phyloP scores from a whole-genome alignment of 2,888 invertebrate species.

The Acrobasis consociella region DNA sequence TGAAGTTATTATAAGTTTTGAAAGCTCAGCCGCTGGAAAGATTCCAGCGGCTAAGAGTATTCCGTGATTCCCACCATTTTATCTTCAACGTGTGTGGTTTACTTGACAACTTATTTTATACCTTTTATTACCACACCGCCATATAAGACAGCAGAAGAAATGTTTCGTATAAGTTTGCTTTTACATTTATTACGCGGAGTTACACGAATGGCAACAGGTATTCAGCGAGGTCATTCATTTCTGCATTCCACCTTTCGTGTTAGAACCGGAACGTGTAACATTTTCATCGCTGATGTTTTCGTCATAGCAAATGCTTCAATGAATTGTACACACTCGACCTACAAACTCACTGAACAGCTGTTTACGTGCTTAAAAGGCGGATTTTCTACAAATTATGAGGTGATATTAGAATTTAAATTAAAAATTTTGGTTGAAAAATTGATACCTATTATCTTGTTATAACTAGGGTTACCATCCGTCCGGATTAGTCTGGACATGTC shows the following conservation, averaged over 20 bases:
- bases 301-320: background rate
- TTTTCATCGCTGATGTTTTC: conserved; percentile 6
- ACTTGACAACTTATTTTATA: conserved; percentile 12
- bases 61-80: background rate
- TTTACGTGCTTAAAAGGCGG: background rate
- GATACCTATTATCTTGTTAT: no score
- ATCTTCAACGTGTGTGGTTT: conserved; percentile 20
- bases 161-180: background rate
- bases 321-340: background rate
- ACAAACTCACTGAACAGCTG: background rate
- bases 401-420: no score
- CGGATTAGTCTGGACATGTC: no score
- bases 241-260: conserved; percentile 14
- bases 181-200: background rate
- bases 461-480: no score
- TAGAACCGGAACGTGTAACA: background rate
- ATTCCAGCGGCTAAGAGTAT: no score
- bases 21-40: no score
- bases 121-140: background rate
- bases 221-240: conserved; percentile 13
- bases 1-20: background rate
- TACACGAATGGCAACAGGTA: conserved; percentile 1
- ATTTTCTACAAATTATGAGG: background rate
- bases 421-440: no score
- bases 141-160: conserved; percentile 7